Conservation (phyloP, 2,888 invertebrate species). For the Cheilosia variabilis region DNA sequence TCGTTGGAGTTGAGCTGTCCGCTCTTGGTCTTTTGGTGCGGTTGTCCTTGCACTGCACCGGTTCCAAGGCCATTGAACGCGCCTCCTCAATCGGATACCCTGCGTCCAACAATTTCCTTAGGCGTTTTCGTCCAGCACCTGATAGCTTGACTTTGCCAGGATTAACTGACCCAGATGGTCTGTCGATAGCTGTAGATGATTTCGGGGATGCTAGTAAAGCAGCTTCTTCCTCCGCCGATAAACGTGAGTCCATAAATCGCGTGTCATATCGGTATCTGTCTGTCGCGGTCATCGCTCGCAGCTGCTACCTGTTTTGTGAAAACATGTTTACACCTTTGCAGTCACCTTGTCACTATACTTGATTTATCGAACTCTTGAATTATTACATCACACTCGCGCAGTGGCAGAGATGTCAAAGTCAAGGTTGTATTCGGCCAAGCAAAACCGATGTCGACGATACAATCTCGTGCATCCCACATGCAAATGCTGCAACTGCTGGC, state of each 20-base stretch:
- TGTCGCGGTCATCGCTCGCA: conserved; percentile 12
- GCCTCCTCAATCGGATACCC: too few species aligned
- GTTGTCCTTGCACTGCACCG: too few species aligned
- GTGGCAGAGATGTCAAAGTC: conserved; percentile 64
- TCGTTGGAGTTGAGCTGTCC: too few species aligned
- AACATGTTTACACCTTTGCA: conserved; percentile 43
- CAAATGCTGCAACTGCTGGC: conserved; percentile 25
- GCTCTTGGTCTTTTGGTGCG: too few species aligned
- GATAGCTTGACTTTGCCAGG: too few species aligned
- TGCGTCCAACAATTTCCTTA: too few species aligned
- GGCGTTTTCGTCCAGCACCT: too few species aligned
- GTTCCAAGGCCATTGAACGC: too few species aligned
- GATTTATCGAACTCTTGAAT: conserved; percentile 44
- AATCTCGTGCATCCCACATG: conserved; percentile 40
- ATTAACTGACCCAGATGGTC: too few species aligned
- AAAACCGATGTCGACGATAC: conserved; percentile 22
- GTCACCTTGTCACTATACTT: conserved; percentile 49
- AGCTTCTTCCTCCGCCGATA: too few species aligned
- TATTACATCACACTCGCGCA: conserved; percentile 56
- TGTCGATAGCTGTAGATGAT: too few species aligned
- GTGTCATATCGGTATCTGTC: conserved; percentile 8
- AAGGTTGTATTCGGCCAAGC: conserved; percentile 56
- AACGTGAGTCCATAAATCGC: conserved; percentile 9
- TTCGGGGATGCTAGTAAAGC: too few species aligned
- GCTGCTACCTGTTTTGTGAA: conserved; percentile 28